Base-by-base conservation (phyloP, 2,888 invertebrate genomes). In the Ophraella communa region DNA sequence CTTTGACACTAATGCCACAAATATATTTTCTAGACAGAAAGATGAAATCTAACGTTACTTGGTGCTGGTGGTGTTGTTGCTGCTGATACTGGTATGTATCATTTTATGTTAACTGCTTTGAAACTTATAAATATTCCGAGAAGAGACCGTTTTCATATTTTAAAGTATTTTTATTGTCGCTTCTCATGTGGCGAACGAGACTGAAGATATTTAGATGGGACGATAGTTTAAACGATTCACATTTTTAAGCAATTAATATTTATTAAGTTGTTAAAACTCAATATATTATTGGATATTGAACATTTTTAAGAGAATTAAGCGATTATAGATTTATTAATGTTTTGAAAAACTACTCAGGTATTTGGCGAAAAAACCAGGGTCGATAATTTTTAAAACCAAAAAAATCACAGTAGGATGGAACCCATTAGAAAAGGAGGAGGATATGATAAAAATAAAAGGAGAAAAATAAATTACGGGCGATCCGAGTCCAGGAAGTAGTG, bases 1-100 rank as follows among this genome's bases (percentile, higher is more conserved):
- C 51, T 64, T 62, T 67, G 67, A 62, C 67, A 53, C 64, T 67
- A 67, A 67, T 65, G 62, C 64, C 47, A 57, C 47, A 49, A 61
- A 64, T 66, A 67, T 57, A 61, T 64, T 64, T 44, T 42, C 61
- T 24, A 58, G 45, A 21, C 23, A 47, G 47, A 35, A 51, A 67
- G 65, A 65, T 65, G 57, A 49, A 53, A 67, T 67, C 64, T 59
- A 61, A 62, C 39, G 54, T 57, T n/a, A n/a, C n/a, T n/a, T n/a
- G n/a, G n/a, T n/a, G n/a, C n/a, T n/a, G n/a, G n/a, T n/a, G n/a
- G n/a, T n/a, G n/a, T n/a, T n/a, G n/a, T n/a, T n/a, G n/a, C n/a
- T 55, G 66, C 64, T 57, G 57, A 47, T 60, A 54, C 57, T 58
- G 66, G 66, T 61, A 61, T 58, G 64, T 64, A 66, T 61, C 64